Evolutionary conservation across 2,797 vertebrate genomes (phyloP), one percentile per base, ranked within the genome.

Genomic region (Syngnathus acus): DNA sequence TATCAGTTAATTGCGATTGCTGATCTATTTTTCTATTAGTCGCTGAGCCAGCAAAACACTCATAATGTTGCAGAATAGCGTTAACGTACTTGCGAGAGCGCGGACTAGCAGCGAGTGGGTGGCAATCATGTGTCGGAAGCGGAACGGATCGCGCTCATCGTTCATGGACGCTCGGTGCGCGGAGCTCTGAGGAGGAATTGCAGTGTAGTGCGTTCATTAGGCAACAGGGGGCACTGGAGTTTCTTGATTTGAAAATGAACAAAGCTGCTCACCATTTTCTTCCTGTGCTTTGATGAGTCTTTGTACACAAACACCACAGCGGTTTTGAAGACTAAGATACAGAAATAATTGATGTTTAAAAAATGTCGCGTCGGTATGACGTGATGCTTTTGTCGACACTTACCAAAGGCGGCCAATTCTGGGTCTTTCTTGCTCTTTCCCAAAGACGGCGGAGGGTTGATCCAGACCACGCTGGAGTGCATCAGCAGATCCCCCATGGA

Each of bases 271-370:
- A 97, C 95, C 0, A 96, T 93, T 79, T 95, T 98, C 78, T 93
- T 98, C 90, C 95, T 94, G 83, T 97, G 95, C 82, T 98, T 99
- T 87, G 95, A 93, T 74, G 92, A 92, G 65, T 95, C 94, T 86
- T 97, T 99, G 86, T 95, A 95, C 16, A 99, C 95, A 76, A 99
- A 95, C 51, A 99, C 96, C 67, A 99, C 93, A 0, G 94, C 96
- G 6, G 95, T 97, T 92, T 95, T 98, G 89, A 99, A 99, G 72
- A 98, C 97, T 99, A 45, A 43, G 21, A 43, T 9, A 61, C n/a
- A 45, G 21, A 61, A 23, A 43, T 1, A 3, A 51, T 8, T n/a
- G 23, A 32, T 32, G 26, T 32, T 32, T 32, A 2, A 32, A 32
- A 32, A 32, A 32, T 32, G 26, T 32, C 26, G 26, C 2, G 26